Conservation (phyloP, 2,888 invertebrate genomes). For the Cheilosia variabilis region DNA sequence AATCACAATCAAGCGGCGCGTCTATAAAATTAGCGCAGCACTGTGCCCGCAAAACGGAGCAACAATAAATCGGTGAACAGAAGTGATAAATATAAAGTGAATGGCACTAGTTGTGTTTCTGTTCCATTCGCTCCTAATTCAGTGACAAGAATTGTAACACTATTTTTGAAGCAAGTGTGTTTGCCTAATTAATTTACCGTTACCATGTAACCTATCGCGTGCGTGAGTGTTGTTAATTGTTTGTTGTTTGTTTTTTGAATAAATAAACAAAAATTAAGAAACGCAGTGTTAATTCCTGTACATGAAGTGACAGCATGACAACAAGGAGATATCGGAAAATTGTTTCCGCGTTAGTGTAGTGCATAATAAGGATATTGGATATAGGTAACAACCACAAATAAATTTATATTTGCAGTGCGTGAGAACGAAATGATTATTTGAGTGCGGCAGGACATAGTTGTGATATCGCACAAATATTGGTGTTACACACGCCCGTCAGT, state of each 20-base stretch:
- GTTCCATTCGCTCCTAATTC: neutral
- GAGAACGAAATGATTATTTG: neutral
- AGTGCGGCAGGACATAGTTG: neutral
- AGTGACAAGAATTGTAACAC: conserved; percentile 27
- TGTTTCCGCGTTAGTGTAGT: neutral
- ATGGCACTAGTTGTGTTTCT: neutral
- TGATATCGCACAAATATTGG: neutral
- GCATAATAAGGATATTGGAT: neutral
- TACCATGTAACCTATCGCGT: conserved; percentile 68
- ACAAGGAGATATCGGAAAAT: neutral
- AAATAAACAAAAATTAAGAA: conserved; percentile 20
- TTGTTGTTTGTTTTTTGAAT: neutral
- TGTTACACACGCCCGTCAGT: neutral
- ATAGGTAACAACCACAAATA: neutral
- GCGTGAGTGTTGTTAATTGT: conserved; percentile 20
- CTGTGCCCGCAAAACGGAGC: conserved; percentile 27
- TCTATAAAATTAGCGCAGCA: conserved; percentile 57
- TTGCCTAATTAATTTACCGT: conserved; percentile 58
- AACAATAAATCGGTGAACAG: conserved; percentile 53
- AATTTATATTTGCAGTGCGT: neutral
- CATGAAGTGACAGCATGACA: conserved; percentile 24
- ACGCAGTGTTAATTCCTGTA: conserved; percentile 24
- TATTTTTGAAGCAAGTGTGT: conserved; percentile 14
- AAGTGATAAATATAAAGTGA: conserved; percentile 55
- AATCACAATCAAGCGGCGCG: conserved; percentile 58